Conservation (phyloP, 2,888 invertebrate genomes). For the Dichetophora obliterata region DNA sequence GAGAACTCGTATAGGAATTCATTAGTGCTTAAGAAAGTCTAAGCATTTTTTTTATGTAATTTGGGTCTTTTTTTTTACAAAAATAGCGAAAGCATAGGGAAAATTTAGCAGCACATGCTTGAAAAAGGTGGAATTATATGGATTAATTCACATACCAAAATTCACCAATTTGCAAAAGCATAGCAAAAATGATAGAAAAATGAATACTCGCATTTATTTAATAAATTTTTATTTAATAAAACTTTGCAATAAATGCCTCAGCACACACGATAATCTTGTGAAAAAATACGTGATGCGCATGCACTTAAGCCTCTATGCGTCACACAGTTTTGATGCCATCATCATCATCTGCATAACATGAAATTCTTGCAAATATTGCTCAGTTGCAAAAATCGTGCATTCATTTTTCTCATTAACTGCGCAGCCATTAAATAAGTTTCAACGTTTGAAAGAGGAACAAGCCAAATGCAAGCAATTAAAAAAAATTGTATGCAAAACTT, state of each 20-base stretch:
- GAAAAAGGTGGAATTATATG: no score
- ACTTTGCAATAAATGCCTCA: not conserved
- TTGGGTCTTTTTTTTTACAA: not conserved
- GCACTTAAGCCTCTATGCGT: constrained; percentile 9
- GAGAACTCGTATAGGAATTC: no score
- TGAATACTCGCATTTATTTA: not conserved
- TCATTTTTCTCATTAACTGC: not conserved
- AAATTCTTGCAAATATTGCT: constrained; percentile 13
- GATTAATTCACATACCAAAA: not conserved
- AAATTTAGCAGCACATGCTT: no score
- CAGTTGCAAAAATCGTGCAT: not conserved
- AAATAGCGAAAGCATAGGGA: not conserved
- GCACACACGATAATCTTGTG: constrained; percentile 15
- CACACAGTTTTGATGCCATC: constrained; percentile 5
- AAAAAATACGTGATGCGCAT: constrained; percentile 31
- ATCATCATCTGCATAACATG: not conserved
- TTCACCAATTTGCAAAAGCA: not conserved
- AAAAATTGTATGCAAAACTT: not conserved
- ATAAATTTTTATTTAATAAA: not conserved
- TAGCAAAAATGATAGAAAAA: not conserved
- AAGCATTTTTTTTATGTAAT: not conserved
- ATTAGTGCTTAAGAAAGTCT: no score
- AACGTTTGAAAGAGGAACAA: not conserved
- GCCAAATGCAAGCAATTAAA: not conserved
- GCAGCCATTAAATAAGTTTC: not conserved